Base-by-base conservation (phyloP, 2,888 invertebrate species). In the Papilio gigon region DNA sequence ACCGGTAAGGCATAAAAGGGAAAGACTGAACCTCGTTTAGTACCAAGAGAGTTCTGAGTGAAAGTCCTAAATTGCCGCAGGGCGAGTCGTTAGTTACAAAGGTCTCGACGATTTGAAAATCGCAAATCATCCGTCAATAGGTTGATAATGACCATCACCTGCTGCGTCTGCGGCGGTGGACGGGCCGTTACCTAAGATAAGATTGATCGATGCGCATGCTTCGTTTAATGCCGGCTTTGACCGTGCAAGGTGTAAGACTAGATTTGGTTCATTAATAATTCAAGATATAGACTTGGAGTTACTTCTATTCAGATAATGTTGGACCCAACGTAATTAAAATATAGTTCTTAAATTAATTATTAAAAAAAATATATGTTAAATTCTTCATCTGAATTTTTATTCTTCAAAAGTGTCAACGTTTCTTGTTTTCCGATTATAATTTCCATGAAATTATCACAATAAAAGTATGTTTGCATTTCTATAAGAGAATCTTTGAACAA, bases 1-100 rank as follows among this genome's bases (percentile, higher is more conserved):
- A 59, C 59, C 59, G 33, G 78, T 56, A 8, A 58, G 59, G 62
- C 70, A 81, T 85, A 87, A 88, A 89, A 87, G 81, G 81, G 84
- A 87, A 85, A 83, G 82, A 85, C 84, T 80, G 75, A 79, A 79
- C 65, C 67, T 64, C 25, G 75, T 73, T 74, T 74, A 76, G 73
- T 79, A 20, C 33, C 17, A 53, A 44, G 53, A 42, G 58, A 44
- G 42, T 82, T 78, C 80, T 77, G 76, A 82, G 87, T 85, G 90
- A 89, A 90, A 89, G 81, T 80, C 84, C 84, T 86, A 86, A 87
- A 89, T 88, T 83, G 82, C 87, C 84, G 77, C 76, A 74, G 81
- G 84, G 80, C 76, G 77, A 75, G 78, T 80, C 79, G 81, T 83
- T 78, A 78, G 50, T 78, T 61, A 73, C 75, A 72, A 75, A 74